phyloP scores from a whole-genome alignment of 2,113 vertebrate species.

The Enhydra lutris region DNA sequence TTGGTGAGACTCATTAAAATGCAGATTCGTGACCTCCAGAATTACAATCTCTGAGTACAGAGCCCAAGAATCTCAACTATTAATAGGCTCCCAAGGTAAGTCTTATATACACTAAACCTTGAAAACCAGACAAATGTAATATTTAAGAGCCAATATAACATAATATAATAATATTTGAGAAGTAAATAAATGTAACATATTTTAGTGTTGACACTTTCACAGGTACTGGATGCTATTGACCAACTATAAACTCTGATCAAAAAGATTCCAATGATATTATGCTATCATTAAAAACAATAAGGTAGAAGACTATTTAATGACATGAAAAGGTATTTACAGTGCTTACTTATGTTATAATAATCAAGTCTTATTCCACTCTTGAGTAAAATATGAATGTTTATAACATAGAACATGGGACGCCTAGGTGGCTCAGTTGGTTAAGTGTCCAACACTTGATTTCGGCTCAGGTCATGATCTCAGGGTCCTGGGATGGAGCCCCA shows the following conservation, averaged over 20 bases:
- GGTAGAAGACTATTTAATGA: neutral
- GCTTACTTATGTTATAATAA: neutral
- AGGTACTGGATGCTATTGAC: neutral
- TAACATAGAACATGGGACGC: neutral
- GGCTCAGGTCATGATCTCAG: neutral
- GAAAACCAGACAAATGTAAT: neutral
- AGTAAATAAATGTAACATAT: neutral
- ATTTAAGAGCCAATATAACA: neutral
- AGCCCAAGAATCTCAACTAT: neutral
- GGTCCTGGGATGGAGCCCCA: neutral
- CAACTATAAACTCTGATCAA: neutral
- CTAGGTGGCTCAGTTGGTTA: neutral
- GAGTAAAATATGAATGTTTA: neutral
- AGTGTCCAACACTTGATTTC: neutral
- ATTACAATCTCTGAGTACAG: neutral
- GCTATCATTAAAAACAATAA: neutral
- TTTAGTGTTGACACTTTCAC: neutral
- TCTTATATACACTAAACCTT: neutral
- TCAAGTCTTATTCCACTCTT: neutral
- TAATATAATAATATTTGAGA: neutral
- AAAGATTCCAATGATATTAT: neutral
- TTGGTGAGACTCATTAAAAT: neutral
- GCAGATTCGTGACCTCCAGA: neutral
- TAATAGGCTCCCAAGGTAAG: neutral
- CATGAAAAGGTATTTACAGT: neutral